Percentiles rank a stretch among this genome's conserved stretches.
Conservation (phyloP, 2,888 invertebrate genomes). For the Philhelius pedissequus region DNA sequence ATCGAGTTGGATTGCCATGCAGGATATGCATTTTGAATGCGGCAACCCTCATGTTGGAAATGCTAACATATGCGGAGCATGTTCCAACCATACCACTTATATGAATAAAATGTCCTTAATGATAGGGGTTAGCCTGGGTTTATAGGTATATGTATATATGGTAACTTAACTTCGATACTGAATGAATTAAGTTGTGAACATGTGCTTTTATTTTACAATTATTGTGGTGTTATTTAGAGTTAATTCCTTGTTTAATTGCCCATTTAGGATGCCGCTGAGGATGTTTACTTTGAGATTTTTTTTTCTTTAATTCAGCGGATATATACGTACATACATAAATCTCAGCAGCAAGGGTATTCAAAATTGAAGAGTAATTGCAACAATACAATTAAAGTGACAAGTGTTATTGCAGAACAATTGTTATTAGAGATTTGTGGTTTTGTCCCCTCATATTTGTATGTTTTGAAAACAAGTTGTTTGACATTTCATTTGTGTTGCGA, state of each 20-base stretch:
- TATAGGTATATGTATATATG: not conserved
- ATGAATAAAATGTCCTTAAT: conserved; percentile 5
- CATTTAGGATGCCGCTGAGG: conserved; percentile 37
- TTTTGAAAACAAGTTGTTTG: not conserved
- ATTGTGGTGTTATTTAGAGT: conserved; percentile 66
- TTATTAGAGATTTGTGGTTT: not conserved
- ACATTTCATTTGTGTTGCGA: not conserved
- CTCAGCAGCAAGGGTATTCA: not conserved
- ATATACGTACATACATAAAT: too few species aligned
- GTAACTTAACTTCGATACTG: not conserved
- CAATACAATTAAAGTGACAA: conserved; percentile 60
- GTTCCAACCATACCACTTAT: conserved; percentile 27
- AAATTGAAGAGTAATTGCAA: conserved; percentile 60
- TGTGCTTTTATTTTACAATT: conserved; percentile 79
- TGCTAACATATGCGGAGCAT: conserved; percentile 54
- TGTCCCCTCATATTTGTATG: not conserved
- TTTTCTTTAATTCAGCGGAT: not conserved
- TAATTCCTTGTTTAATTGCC: conserved; percentile 59
- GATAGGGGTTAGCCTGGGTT: conserved; percentile 17
- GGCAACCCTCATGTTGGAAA: conserved; percentile 25
- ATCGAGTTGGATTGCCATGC: not conserved
- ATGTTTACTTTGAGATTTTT: not conserved
- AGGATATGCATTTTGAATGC: not conserved
- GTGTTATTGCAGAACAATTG: conserved; percentile 40
- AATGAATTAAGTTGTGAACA: conserved; percentile 75